These are phyloP conservation scores for Nesidiocoris tenuis DNA, from an alignment of 2,888 invertebrate genomes.

Conservation along the genomic window DNA sequence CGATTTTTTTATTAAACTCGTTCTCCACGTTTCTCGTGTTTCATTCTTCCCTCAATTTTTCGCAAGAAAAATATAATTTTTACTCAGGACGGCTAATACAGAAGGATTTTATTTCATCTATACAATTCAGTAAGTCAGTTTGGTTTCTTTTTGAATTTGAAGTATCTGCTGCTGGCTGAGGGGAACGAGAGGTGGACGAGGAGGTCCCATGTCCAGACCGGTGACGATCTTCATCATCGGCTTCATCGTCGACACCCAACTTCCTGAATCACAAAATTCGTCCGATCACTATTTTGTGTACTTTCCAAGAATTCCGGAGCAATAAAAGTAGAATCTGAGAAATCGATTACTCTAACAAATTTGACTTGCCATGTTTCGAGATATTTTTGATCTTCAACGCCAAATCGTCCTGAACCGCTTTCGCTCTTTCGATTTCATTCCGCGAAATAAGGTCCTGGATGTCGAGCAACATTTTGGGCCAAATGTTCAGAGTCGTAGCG, in stretches of 20 bases:
- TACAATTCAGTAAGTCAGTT: conserved; percentile 26
- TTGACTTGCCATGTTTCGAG: conserved; percentile 60
- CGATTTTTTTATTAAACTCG: too few species aligned
- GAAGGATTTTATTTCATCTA: too few species aligned
- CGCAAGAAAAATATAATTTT: too few species aligned
- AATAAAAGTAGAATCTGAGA: too few species aligned
- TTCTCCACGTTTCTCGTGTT: too few species aligned
- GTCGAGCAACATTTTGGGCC: conserved; percentile 61
- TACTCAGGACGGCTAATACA: too few species aligned
- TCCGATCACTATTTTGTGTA: not conserved
- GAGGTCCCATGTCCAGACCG: conserved; percentile 64
- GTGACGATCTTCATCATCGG: conserved; percentile 64
- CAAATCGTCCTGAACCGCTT: conserved; percentile 60
- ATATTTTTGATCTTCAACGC: conserved; percentile 59
- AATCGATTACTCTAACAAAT: too few species aligned
- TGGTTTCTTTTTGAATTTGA: conserved; percentile 24
- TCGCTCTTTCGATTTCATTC: conserved; percentile 58
- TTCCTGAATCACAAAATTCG: conserved; percentile 59
- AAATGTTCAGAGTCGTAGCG: conserved; percentile 68
- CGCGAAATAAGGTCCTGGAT: conserved; percentile 60
- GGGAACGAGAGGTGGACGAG: conserved; percentile 59
- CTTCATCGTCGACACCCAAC: conserved; percentile 73
- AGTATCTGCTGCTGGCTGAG: conserved; percentile 42
- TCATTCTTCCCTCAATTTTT: too few species aligned
- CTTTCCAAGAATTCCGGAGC: not conserved